Base-by-base conservation (phyloP, 2,888 invertebrate species). In the Himalopsyche kuldschensis region DNA sequence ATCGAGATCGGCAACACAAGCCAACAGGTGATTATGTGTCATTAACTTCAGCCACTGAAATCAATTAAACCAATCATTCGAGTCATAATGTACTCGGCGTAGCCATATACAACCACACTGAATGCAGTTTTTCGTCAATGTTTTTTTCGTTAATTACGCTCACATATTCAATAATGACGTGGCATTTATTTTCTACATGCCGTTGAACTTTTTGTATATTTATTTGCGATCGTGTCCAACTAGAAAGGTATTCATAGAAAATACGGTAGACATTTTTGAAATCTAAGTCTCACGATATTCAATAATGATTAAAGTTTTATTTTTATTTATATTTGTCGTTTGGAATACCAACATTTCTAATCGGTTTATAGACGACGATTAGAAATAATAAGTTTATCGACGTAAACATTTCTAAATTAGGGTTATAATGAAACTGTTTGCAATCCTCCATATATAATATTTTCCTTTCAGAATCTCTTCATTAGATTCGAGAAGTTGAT, bases 11-110 rank as follows among this genome's bases (percentile, higher is more conserved):
- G 27, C 76, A 76, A 20, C 76, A 27, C 46, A 76, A 76, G 75
- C 76, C 47, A 81, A 76, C 81, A 81, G 76, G 48, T 35, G 81
- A 81, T 81, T 76, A 81, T 47, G 81, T 81, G 24, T 81, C 81
- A 81, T 81, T 81, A 81, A 48, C 75, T 63, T 41, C 76, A 20
- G 35, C 76, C 41, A 31, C 17, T 47, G 46, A 30, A 48, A 76
- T 76, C 81, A 75, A 81, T 81, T 81, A 81, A 47, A 15, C 47
- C 46, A 48, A 31, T 81, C 75, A 31, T 30, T 75, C 35, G 75
- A 75, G 17, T 75, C 75, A 81, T 69, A 20, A 69, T 30, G 69
- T 27, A 11, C 69, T 69, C 20, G 27, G 15, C 69, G 11, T 27
- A 10, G 69, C 69, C 69, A 69, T 69, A 69, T 69, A 69, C 30